Percentiles rank a stretch among this genome's conserved stretches.
Conservation (phyloP, 1,140 invertebrate genomes). For the Chrysopa pallens region DNA sequence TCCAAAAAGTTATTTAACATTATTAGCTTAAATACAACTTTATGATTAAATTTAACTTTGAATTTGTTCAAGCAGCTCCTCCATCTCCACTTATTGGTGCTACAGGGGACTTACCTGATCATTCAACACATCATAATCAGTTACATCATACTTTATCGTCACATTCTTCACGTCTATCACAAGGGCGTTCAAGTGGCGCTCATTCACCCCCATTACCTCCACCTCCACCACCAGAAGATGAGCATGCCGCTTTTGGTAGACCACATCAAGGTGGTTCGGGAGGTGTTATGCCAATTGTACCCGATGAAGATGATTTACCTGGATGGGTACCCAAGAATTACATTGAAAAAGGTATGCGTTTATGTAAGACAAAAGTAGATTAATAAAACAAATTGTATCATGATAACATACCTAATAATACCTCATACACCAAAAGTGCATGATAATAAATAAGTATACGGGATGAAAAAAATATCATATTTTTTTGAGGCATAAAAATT, state of each 20-base stretch:
- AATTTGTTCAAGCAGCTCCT: conserved; percentile 1
- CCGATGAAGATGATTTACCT: conserved; percentile 68
- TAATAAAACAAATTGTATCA: no score
- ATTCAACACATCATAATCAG: conserved; percentile 26
- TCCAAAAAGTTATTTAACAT: conserved; percentile 3
- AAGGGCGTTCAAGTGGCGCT: conserved; percentile 22
- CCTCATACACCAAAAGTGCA: no score
- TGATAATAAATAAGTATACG: no score
- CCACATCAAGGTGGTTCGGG: conserved; percentile 28
- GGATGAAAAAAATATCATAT: no score
- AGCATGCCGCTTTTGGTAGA: conserved; percentile 52
- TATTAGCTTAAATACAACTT: neutral
- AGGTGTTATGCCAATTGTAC: conserved; percentile 60
- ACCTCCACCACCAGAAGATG: conserved; percentile 62
- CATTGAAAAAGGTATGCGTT: conserved; percentile 76
- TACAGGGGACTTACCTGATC: conserved; percentile 8
- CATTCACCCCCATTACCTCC: conserved; percentile 67
- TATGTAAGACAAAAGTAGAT: neutral
- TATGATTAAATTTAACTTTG: conserved; percentile 2
- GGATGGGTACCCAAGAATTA: conserved; percentile 90
- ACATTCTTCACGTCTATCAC: conserved; percentile 12
- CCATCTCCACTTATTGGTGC: conserved; percentile 13
- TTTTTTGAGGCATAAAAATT: no score
- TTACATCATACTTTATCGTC: conserved; percentile 34
- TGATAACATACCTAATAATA: no score